Evolutionary conservation across 2,888 invertebrate genomes (phyloP), one percentile per base, ranked within the genome.

Genomic region (Caenorhabditis sp.): DNA sequence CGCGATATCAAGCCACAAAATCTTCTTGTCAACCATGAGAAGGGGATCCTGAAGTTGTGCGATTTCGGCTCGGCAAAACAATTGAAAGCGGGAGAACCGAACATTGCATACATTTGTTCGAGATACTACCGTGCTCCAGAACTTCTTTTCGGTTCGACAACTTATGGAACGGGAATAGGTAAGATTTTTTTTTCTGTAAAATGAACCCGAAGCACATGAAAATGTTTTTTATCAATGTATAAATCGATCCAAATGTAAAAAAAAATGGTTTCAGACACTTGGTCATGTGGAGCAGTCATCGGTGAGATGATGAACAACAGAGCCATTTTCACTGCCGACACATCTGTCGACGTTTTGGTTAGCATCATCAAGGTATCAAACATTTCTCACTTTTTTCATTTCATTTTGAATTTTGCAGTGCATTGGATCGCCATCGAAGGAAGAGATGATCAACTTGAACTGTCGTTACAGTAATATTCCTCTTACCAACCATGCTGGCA

Each of bases 11-110:
- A 79, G 49, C 79, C 79, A 10, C 74, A 74, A 36, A 84, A 84
- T 58, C 56, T 84, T 10, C 67, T 84, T 12, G 79, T 84, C 50
- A 82, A 84, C 62, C 68, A 76, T 14, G 72, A 67, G 21, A 59
- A 63, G n/a, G 83, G 82, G 10, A 60, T 78, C 10, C 61, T 84
- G 10, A 84, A 84, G 63, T 71, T 84, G 21, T 84, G 82, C 20
- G 84, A 84, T 57, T 84, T 84, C 62, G 84, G 84, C 14, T 82
- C 81, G 14, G 83, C 84, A 23, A 84, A 84, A 53, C 63, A 69
- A 10, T 64, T 80, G 12, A 60, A 50, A 1, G 61, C 67, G 10
- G 64, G 70, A 20, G 73, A 78, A 17, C 38, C 63, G 21, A 80
- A 77, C 53, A 78, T 81, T 14, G 49, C 81, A 0, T 83, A 83